Conservation (phyloP, 1,140 invertebrate species). For the Leptoteleia sp. region DNA sequence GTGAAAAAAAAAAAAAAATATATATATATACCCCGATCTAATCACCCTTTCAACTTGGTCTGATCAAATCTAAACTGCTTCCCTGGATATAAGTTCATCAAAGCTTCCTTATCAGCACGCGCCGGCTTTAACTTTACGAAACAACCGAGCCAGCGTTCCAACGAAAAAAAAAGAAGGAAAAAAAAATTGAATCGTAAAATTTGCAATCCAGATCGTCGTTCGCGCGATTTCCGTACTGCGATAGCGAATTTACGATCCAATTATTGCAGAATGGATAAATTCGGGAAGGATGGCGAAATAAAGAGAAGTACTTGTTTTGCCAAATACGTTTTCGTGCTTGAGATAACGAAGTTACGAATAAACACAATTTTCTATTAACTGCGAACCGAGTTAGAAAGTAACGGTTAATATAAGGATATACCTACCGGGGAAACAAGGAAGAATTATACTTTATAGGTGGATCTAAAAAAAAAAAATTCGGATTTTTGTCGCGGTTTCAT, state of each 20-base stretch:
- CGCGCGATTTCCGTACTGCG: no score
- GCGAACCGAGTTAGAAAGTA: slow-evolving; percentile 8
- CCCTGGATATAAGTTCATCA: slow-evolving; percentile 28
- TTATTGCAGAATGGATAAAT: no score
- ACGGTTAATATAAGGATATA: no score
- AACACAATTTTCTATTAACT: slow-evolving; percentile 29
- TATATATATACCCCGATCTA: slow-evolving; percentile 29
- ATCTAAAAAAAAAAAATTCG: slow-evolving; percentile 23
- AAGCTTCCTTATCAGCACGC: slow-evolving; percentile 28
- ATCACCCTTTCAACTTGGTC: slow-evolving; percentile 16
- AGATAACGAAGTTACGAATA: slow-evolving; percentile 9
- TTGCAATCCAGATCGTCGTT: background rate
- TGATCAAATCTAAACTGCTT: slow-evolving; percentile 34
- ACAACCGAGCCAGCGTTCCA: no score
- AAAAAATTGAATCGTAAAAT: background rate
- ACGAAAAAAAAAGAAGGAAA: no score
- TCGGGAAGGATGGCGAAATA: no score
- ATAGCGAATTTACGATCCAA: no score
- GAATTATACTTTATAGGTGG: slow-evolving; percentile 41
- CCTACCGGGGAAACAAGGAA: slow-evolving; percentile 17
- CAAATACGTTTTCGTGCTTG: no score
- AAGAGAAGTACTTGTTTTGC: no score
- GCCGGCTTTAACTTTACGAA: slow-evolving; percentile 1
- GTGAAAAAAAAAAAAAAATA: no score
- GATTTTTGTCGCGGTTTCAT: slow-evolving; percentile 7